phyloP scores from a whole-genome alignment of 2,888 invertebrate species.

The Drosophila kambysellisi region DNA sequence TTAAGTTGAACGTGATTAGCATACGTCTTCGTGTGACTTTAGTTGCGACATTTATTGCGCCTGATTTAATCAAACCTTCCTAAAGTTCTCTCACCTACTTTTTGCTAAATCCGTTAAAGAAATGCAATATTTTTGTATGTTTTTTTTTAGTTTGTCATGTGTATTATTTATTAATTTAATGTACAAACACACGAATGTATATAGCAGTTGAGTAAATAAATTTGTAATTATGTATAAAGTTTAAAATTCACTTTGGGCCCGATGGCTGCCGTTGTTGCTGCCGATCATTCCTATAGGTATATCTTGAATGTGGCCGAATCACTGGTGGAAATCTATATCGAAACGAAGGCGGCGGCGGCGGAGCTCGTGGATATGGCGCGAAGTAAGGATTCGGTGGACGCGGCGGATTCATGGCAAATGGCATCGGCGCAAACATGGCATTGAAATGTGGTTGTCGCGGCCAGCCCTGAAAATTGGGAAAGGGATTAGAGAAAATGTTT shows the following conservation, averaged over 20 bases:
- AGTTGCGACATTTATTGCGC: constrained; percentile 44
- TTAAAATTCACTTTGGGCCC: constrained; percentile 38
- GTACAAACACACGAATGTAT: constrained; percentile 76
- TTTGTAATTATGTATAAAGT: constrained; percentile 72
- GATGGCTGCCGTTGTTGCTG: constrained; percentile 2
- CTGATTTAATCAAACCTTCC: constrained; percentile 68
- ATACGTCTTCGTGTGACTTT: constrained; percentile 63
- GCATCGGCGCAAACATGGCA: constrained; percentile 38
- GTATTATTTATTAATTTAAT: constrained; percentile 68
- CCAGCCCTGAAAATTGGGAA: constrained; percentile 43
- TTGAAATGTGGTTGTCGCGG: constrained; percentile 39
- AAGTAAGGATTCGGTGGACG: constrained; percentile 32
- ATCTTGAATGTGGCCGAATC: constrained; percentile 35
- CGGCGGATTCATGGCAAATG: constrained; percentile 31
- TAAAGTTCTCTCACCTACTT: neutral
- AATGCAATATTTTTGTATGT: constrained; percentile 54
- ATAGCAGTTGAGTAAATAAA: constrained; percentile 75
- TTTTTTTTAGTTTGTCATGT: constrained; percentile 42
- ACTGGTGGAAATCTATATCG: constrained; percentile 17
- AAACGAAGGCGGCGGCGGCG: constrained; percentile 15
- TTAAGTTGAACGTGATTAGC: constrained; percentile 64
- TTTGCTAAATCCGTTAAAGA: constrained; percentile 41
- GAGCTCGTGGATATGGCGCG: constrained; percentile 12
- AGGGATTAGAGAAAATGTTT: neutral
- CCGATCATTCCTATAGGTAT: constrained; percentile 38